These are phyloP conservation scores for Phenganax marumi DNA, from an alignment of 92 coral and sea anemone genomes.

Conservation along the genomic window DNA sequence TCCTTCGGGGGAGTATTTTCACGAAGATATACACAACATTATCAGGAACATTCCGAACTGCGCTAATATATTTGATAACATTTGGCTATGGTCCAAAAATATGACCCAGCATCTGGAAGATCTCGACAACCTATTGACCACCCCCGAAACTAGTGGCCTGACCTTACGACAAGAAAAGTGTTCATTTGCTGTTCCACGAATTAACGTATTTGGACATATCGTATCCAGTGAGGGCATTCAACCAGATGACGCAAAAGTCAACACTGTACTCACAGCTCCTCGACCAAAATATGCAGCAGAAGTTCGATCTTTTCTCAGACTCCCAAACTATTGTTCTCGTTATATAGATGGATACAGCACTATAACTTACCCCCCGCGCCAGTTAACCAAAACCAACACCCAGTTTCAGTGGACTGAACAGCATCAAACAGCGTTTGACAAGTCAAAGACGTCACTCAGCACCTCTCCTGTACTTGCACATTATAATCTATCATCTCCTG, in stretches of 20 bases:
- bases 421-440: conserved; percentile 47
- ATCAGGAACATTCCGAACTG: conserved; percentile 36
- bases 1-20: too few species aligned
- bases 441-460: too few species aligned
- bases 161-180: too few species aligned
- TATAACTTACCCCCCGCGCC: conserved; percentile 33
- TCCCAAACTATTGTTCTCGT: conserved; percentile 25
- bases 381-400: conserved; percentile 38
- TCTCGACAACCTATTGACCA: conserved; percentile 35
- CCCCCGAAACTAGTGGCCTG: conserved; percentile 42
- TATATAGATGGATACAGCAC: conserved; percentile 57
- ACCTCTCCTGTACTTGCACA: too few species aligned
- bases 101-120: conserved; percentile 17
- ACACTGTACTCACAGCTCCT: conserved; percentile 54
- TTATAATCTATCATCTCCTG: too few species aligned
- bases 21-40: conserved; percentile 39
- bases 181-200: too few species aligned
- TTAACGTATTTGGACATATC: conserved; percentile 45
- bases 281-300: conserved; percentile 50
- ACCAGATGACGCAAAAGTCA: conserved; percentile 50
- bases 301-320: conserved; percentile 51
- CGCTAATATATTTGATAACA: conserved; percentile 52
- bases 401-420: too few species aligned
- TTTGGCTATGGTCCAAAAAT: conserved; percentile 50
- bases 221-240: conserved; percentile 26